These are phyloP conservation scores for Misgurnus anguillicaudatus DNA, from an alignment of 2,113 vertebrate species.

Conservation along the genomic window DNA sequence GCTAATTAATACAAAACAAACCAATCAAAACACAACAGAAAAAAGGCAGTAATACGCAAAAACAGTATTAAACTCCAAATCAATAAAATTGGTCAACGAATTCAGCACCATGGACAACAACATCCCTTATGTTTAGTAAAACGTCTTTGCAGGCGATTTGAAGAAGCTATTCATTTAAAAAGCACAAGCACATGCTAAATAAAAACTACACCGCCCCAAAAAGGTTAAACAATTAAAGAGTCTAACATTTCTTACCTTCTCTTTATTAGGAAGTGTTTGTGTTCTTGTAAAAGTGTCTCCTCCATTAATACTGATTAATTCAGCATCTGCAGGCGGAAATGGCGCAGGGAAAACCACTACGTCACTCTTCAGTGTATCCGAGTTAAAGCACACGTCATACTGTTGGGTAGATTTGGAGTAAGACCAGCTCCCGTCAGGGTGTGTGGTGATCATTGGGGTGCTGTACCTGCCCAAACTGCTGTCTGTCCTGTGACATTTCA, in stretches of 20 bases:
- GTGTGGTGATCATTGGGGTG: conserved; percentile 52
- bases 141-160: too few relatives aligned
- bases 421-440: conserved; percentile 64
- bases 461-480: conserved; percentile 47
- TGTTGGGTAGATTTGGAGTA: conserved; percentile 67
- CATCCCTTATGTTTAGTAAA: too few relatives aligned
- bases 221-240: too few relatives aligned
- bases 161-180: not conserved
- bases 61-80: not conserved
- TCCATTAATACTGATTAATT: conserved; percentile 61
- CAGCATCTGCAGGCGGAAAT: conserved; percentile 54
- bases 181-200: not conserved
- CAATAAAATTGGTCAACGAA: not conserved
- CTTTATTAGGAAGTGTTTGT: conserved; percentile 60
- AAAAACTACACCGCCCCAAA: not conserved
- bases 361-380: conserved; percentile 67
- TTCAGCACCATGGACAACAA: conserved; percentile 5
- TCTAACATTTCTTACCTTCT: conserved; percentile 49
- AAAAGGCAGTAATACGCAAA: not conserved
- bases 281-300: conserved; percentile 57
- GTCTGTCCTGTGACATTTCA: conserved; percentile 59
- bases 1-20: too few relatives aligned
- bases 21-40: not conserved
- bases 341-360: conserved; percentile 63
- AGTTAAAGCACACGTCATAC: conserved; percentile 68